Percentiles rank a stretch among this genome's conserved stretches.
These are phyloP conservation scores for Rhyzopertha dominica DNA, from an alignment of 1,140 invertebrate species.

Conservation along the genomic window DNA sequence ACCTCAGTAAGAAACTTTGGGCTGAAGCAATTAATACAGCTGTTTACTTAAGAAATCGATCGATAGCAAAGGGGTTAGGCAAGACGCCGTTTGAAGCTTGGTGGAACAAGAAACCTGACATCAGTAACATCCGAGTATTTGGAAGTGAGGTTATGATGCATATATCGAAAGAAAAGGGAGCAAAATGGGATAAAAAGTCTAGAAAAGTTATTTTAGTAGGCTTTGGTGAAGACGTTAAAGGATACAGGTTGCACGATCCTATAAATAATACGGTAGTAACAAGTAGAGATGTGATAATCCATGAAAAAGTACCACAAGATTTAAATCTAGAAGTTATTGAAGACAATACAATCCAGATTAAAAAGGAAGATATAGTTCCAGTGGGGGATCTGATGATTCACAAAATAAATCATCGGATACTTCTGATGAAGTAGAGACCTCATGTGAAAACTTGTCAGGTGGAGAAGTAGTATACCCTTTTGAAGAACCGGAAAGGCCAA, in stretches of 20 bases:
- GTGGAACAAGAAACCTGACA: conserved; percentile 29
- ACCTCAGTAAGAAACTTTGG: conserved; percentile 39
- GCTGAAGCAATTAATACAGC: conserved; percentile 43
- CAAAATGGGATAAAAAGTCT: conserved; percentile 31
- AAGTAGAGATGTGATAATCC: conserved; percentile 36
- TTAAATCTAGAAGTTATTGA: no score
- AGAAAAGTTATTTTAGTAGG: conserved; percentile 28
- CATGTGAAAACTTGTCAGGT: no score
- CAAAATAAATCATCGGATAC: no score
- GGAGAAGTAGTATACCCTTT: no score
- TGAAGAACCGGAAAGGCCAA: conserved; percentile 1
- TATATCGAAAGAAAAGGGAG: conserved; percentile 29
- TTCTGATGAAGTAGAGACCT: no score
- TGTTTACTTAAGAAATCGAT: conserved; percentile 43
- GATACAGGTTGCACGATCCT: conserved; percentile 30
- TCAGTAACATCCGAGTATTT: conserved; percentile 35
- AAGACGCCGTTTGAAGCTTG: conserved; percentile 30
- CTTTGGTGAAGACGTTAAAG: conserved; percentile 21
- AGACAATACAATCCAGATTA: no score
- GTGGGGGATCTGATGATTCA: no score
- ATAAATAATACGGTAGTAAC: conserved; percentile 26
- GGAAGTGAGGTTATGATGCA: conserved; percentile 36
- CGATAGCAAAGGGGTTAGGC: conserved; percentile 12
- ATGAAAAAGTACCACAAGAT: no score
- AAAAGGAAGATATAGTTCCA: no score